Conservation (phyloP, 1,140 invertebrate genomes). For the Drosophila athabasca region DNA sequence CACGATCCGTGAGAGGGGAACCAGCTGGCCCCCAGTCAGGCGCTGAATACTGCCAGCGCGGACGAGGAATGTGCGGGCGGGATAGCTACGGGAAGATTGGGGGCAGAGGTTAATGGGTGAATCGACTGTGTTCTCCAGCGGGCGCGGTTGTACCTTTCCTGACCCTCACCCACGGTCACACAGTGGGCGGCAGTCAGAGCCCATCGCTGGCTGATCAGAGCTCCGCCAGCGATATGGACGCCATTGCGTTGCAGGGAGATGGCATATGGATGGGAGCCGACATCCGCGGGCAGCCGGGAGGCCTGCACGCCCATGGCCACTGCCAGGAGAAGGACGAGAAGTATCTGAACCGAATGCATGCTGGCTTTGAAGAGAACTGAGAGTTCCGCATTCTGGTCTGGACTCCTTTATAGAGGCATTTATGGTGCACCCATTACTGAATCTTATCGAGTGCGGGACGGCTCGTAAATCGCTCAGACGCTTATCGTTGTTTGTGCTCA, state of each 20-base stretch:
- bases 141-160: constrained; percentile 55
- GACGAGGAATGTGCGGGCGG: constrained; percentile 44
- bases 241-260: constrained; percentile 65
- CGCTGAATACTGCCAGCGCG: constrained; percentile 76
- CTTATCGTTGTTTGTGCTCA: background rate
- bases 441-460: constrained; percentile 7
- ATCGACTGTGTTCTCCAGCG: no score
- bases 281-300: constrained; percentile 17
- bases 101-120: background rate
- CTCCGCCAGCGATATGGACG: constrained; percentile 56
- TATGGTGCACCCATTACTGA: constrained; percentile 1
- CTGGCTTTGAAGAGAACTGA: constrained; percentile 15
- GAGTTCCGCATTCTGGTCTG: background rate
- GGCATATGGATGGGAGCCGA: constrained; percentile 68
- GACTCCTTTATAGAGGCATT: constrained; percentile 34
- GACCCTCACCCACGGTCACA: constrained; percentile 52
- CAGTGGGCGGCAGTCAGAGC: constrained; percentile 70
- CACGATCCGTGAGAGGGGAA: constrained; percentile 46
- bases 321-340: constrained; percentile 6
- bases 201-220: constrained; percentile 32
- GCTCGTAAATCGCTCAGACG: constrained; percentile 7
- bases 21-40: constrained; percentile 56
- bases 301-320: background rate
- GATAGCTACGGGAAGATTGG: constrained; percentile 45
- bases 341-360: constrained; percentile 20